These are phyloP conservation scores for Sebastes cheni DNA, from an alignment of 2,797 vertebrate species.

Conservation along the genomic window DNA sequence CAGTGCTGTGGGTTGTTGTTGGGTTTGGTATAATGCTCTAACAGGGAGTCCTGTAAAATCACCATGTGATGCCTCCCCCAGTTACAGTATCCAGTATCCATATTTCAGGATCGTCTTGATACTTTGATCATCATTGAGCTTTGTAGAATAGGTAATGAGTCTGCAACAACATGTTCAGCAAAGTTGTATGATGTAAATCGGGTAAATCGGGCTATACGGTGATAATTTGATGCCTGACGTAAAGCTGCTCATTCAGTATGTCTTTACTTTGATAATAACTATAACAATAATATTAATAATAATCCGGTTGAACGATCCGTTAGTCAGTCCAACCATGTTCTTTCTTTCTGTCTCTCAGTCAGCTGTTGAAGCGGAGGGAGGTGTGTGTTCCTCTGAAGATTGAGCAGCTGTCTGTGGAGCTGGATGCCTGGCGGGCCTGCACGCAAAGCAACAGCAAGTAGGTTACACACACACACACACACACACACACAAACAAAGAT, in stretches of 20 bases:
- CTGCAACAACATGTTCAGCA: not conserved
- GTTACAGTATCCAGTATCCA: not conserved
- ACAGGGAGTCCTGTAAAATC: not conserved
- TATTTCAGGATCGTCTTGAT: not conserved
- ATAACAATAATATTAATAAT: not conserved
- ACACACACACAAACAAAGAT: not conserved
- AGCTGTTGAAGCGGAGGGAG: slow-evolving; percentile 93
- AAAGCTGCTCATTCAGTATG: not conserved
- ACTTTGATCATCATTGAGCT: not conserved
- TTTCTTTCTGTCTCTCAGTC: slow-evolving; percentile 77
- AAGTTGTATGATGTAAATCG: not conserved
- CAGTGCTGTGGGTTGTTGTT: not conserved
- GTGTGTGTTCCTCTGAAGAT: slow-evolving; percentile 92
- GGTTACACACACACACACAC: slow-evolving; percentile 46
- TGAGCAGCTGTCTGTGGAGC: slow-evolving; percentile 89
- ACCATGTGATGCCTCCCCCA: not conserved
- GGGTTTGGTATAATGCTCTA: not conserved
- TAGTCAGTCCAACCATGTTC: not conserved
- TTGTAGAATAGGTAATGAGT: not conserved
- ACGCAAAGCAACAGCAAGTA: slow-evolving; percentile 83
- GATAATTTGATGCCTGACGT: not conserved
- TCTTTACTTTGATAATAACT: not conserved
- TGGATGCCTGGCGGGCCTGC: slow-evolving; percentile 92
- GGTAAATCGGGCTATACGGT: not conserved
- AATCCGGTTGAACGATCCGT: not conserved